Evolutionary conservation across 1,140 invertebrate genomes (phyloP), one percentile per base, ranked within the genome.

Genomic region (Atta texana): DNA sequence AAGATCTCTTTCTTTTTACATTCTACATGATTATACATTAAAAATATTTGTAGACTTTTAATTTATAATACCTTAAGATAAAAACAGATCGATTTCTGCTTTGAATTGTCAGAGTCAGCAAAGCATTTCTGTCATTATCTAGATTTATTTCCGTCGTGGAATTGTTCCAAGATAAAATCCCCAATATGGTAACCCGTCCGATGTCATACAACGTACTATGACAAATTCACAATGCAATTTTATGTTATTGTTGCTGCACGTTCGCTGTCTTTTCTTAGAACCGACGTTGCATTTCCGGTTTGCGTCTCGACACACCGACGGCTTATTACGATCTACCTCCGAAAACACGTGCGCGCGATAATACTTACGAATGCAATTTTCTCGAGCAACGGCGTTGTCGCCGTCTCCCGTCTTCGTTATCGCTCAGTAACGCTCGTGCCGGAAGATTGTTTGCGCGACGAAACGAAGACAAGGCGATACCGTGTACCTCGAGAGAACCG

Each of bases 301-400:
- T 18, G 69, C 55, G 39, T 84, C 80, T 63, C 80, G 69, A 74
- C 80, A 31, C 39, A 21, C 77, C 64, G 68, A 57, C 57, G 69
- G 69, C 71, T 84, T 75, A 84, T 84, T 84, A 84, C 80, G 80
- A 75, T 74, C 55, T 8, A 75, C n/a, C 80, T 84, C 80, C 80
- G 80, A 84, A 84, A 84, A 84, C 80, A 84, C 14, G 80, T 84
- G 69, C 69, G 69, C 80, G 71, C 39, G 80, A 84, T 84, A 84
- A 84, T 84, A 84, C 80, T 84, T 84, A 75, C 80, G 80, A 84
- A 84, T 84, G 80, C 80, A 84, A 84, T 84, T 84, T 84, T 75
- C 80, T 75, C 80, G n/a, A 39, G 69, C 80, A 74, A 84, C 80
- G 18, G 55, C 39, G 14, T 44, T 12, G 51, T 59, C 53, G 34